These are phyloP conservation scores for Platycercus adscitus DNA, from an alignment of 2,113 vertebrate genomes.

Conservation along the genomic window DNA sequence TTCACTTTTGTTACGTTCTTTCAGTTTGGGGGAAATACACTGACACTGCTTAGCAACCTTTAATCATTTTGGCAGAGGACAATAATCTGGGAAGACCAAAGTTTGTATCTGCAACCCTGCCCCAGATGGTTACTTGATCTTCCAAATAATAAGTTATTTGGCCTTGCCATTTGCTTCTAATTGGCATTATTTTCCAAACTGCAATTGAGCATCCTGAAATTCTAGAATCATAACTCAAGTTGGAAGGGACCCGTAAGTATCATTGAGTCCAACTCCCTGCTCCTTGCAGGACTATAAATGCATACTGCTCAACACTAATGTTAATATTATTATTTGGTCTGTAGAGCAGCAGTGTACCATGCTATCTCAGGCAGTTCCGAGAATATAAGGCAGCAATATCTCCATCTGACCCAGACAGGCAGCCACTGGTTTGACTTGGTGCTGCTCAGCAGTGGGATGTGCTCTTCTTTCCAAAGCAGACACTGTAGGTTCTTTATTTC, in stretches of 20 bases:
- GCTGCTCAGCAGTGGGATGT: not conserved
- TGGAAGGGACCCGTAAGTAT: not conserved
- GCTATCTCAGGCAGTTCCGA: not conserved
- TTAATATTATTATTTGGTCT: not conserved
- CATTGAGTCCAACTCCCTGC: not conserved
- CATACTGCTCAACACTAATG: rapidly evolving
- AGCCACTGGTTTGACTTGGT: not conserved
- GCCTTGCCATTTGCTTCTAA: not conserved
- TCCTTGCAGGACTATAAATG: not conserved
- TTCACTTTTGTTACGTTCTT: not conserved
- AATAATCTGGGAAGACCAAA: not conserved
- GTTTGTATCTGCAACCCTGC: not conserved
- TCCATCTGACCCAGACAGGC: not conserved
- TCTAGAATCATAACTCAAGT: not conserved
- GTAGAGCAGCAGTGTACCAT: not conserved
- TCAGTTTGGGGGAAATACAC: not conserved
- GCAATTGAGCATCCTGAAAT: not conserved
- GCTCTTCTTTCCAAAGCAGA: slow-evolving; percentile 39
- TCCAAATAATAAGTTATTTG: not conserved
- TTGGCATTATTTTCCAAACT: not conserved
- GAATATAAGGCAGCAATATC: not conserved
- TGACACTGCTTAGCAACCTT: slow-evolving; percentile 9
- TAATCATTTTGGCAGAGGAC: not conserved
- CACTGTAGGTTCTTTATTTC: slow-evolving; percentile 52
- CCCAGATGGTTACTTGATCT: not conserved